A percentile compares a stretch with the other conserved stretches of the same genome.
These are phyloP conservation scores for Nemurella pictetii DNA, from an alignment of 2,888 invertebrate species.

Conservation along the genomic window DNA sequence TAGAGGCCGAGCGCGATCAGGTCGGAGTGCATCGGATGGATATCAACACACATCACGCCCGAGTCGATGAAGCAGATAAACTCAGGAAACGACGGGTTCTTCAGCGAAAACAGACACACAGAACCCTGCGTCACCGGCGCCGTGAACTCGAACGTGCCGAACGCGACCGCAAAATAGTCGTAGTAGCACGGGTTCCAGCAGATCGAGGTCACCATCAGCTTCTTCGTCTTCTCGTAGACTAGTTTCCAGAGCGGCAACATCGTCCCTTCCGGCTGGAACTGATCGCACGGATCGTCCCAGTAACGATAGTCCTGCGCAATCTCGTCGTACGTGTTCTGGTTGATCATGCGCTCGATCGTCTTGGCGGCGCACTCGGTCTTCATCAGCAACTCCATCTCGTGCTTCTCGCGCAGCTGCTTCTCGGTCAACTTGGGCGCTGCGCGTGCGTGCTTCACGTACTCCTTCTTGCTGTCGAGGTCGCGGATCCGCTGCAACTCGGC, in stretches of 20 bases:
- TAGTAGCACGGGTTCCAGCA: constrained; percentile 88
- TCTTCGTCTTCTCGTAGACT: constrained; percentile 79
- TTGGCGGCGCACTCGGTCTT: constrained; percentile 67
- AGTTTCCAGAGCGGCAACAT: constrained; percentile 93
- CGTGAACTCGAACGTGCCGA: constrained; percentile 88
- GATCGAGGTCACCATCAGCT: constrained; percentile 82
- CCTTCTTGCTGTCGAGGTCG: constrained; percentile 44
- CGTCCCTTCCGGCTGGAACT: constrained; percentile 89
- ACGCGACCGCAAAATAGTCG: constrained; percentile 89
- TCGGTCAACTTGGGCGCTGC: background rate
- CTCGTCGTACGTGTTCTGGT: constrained; percentile 92
- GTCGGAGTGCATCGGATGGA: constrained; percentile 79
- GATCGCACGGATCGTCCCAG: constrained; percentile 96
- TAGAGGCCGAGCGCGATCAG: constrained; percentile 78
- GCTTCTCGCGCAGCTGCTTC: constrained; percentile 49
- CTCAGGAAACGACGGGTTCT: constrained; percentile 94
- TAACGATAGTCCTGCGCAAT: constrained; percentile 92
- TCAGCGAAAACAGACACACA: constrained; percentile 85
- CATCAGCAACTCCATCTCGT: constrained; percentile 53
- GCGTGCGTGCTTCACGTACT: background rate
- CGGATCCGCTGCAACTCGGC: background rate
- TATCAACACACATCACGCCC: constrained; percentile 87
- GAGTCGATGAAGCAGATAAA: constrained; percentile 79
- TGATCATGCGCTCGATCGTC: constrained; percentile 90
- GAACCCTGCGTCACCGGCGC: constrained; percentile 77